A percentile compares a stretch with the other conserved stretches of the same genome.
These are phyloP conservation scores for Diachasmimorpha longicaudata DNA, from an alignment of 1,140 invertebrate species.

Conservation along the genomic window DNA sequence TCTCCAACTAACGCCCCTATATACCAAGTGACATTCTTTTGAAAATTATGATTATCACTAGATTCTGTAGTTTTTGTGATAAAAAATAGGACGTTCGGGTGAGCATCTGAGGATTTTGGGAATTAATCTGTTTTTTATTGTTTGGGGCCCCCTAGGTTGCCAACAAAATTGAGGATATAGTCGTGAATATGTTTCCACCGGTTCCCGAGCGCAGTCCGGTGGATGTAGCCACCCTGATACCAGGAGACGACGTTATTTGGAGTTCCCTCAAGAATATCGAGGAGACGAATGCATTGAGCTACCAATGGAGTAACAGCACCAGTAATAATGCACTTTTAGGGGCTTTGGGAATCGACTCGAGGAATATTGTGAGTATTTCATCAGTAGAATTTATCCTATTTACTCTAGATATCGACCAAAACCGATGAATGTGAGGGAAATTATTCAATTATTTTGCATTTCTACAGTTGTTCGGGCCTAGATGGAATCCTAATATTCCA, in stretches of 20 bases:
- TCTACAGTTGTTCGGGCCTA: constrained; percentile 74
- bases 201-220: constrained; percentile 38
- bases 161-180: constrained; percentile 59
- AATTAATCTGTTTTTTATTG: background rate
- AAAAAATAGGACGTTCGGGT: background rate
- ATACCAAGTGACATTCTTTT: background rate
- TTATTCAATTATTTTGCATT: background rate
- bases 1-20: too few relatives aligned
- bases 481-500: constrained; percentile 78
- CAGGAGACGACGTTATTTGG: constrained; percentile 56
- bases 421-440: too few relatives aligned
- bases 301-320: constrained; percentile 74
- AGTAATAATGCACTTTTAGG: constrained; percentile 73
- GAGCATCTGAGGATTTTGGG: background rate
- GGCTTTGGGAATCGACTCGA: constrained; percentile 79
- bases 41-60: background rate
- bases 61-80: background rate
- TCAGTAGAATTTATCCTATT: background rate
- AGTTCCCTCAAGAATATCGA: constrained; percentile 69
- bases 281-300: constrained; percentile 72
- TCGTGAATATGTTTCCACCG: constrained; percentile 54
- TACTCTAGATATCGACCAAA: background rate
- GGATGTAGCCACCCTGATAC: constrained; percentile 48
- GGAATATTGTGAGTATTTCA: constrained; percentile 77
- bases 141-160: constrained; percentile 45